Conservation (phyloP, 2,113 vertebrate species). For the Chionomys nivalis region DNA sequence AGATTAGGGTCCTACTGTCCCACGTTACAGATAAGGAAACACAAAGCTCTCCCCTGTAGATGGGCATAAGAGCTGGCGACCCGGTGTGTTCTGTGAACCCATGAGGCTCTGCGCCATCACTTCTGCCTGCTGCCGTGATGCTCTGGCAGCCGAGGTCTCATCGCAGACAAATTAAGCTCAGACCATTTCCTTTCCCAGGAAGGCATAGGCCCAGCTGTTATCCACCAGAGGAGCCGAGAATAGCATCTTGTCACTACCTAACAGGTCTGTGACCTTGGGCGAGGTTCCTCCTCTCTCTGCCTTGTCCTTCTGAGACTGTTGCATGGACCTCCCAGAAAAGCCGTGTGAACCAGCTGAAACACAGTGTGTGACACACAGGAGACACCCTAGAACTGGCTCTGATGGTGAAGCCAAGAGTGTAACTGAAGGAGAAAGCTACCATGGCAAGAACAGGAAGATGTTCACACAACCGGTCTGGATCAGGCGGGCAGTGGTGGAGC, state of each 20-base stretch:
- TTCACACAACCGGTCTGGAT: neutral
- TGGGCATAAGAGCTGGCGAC: neutral
- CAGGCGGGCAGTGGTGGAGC: too few relatives aligned
- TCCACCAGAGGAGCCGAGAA: neutral
- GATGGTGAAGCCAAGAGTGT: neutral
- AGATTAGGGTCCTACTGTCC: neutral
- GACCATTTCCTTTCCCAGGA: neutral
- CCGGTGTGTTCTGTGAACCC: accelerated
- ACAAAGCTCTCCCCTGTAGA: neutral
- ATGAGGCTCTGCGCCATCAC: neutral
- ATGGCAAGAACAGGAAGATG: accelerated
- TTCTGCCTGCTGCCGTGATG: neutral
- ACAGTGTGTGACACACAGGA: neutral
- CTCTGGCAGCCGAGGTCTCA: neutral
- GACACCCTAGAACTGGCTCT: neutral
- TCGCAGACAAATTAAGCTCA: neutral
- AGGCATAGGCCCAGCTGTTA: neutral
- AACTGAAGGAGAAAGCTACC: neutral
- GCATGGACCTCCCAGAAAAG: neutral
- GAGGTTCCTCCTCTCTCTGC: neutral
- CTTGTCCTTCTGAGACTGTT: neutral
- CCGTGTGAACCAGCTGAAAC: neutral
- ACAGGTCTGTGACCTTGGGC: neutral
- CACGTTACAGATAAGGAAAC: neutral
- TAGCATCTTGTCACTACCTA: neutral